Base-by-base conservation (phyloP, 2,113 vertebrate genomes). In the Pseudopipra pipra region DNA sequence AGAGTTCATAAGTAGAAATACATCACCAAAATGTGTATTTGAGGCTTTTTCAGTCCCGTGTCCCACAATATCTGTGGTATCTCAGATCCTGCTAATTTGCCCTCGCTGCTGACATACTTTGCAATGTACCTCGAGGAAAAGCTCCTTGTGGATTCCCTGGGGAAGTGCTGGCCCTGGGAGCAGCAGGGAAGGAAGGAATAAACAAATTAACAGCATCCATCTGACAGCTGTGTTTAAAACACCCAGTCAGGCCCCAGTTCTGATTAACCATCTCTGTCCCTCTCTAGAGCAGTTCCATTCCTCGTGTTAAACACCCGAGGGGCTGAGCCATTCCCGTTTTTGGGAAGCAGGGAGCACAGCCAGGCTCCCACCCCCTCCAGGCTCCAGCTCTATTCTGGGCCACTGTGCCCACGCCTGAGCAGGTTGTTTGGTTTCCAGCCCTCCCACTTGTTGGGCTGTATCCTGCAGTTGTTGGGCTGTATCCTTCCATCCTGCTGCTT, bases 191-290 rank as follows among this genome's bases (percentile, higher is more conserved):
- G 75, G 63, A 63, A 92, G 83, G 65, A 89, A 72, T 12, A 84
- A 91, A 76, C 67, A 85, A 83, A 71, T 87, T 87, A 80, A 81
- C 85, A 78, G 14, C 61, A 27, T 88, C 51, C 35, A 55, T 81
- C 68, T 74, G 72, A 35, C 88, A 80, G 81, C 89, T 95, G 92
- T 90, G 68, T 87, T 92, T 93, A 74, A 78, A 90, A 39, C 11
- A 41, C 21, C 5, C 43, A 82, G 23, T 62, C 65, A 84, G 77
- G 71, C 72, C 47, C n/a, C 46, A 30, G 31, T 52, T 91, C 58
- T 86, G 61, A 52, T 95, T 41, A 87, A 93, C 9, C 63, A 28
- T 24, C 46, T 74, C 46, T 78, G 35, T 73, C 31, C 12, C 12
- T 91, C 85, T 46, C 67, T 82, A 20, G 75, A 89, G 31, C 25